Conservation (phyloP, 2,888 invertebrate genomes). For the Chymomyza amoena region DNA sequence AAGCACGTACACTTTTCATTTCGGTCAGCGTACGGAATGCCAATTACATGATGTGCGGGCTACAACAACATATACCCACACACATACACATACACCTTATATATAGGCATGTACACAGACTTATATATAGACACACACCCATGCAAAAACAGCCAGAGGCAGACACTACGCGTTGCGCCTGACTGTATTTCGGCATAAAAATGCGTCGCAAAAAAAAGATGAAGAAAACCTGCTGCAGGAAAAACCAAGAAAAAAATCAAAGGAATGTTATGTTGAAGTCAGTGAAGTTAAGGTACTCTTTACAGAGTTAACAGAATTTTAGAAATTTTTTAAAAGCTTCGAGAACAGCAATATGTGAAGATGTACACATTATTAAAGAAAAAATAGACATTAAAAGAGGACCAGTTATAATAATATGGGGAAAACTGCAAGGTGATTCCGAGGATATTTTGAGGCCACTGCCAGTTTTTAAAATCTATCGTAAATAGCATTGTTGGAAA, state of each 20-base stretch:
- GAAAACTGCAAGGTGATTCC: too few relatives aligned
- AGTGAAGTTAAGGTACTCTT: background rate
- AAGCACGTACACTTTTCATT: constrained; percentile 74
- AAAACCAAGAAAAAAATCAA: background rate
- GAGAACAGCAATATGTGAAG: too few relatives aligned
- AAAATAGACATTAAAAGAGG: too few relatives aligned
- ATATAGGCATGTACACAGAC: background rate
- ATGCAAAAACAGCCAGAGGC: background rate
- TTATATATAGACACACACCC: background rate
- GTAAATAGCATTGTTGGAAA: too few relatives aligned
- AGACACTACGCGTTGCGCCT: background rate
- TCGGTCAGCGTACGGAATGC: constrained; percentile 70
- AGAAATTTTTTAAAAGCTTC: background rate
- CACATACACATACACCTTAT: background rate
- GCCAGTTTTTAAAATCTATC: too few relatives aligned
- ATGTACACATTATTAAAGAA: too few relatives aligned
- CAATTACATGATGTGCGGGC: constrained; percentile 66
- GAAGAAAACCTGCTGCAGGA: background rate
- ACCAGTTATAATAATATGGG: too few relatives aligned
- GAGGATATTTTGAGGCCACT: too few relatives aligned
- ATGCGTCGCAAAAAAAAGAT: constrained; percentile 14
- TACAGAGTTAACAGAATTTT: background rate
- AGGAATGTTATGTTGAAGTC: background rate
- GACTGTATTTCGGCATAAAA: constrained; percentile 8
- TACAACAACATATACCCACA: constrained; percentile 9